Base-by-base conservation (phyloP, 2,888 invertebrate genomes). In the Malacosoma neustria region DNA sequence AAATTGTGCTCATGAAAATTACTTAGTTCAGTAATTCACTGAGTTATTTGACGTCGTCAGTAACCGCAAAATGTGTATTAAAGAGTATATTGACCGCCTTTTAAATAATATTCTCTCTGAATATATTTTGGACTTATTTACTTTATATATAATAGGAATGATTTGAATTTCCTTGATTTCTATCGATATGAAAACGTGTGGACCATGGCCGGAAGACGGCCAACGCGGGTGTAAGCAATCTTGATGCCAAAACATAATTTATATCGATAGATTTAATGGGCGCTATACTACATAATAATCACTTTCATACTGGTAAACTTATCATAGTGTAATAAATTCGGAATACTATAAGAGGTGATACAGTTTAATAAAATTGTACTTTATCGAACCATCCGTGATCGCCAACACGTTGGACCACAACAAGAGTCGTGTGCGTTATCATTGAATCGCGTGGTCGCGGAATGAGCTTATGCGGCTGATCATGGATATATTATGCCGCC, bases 381-480 rank as follows among this genome's bases (percentile, higher is more conserved):
- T 51, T 43, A 42, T 51, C 50, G 64, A 65, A 59, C 54, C 61
- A 59, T 37, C 51, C 73, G 68, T 77, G 79, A 73, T 77, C 64
- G 54, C 44, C 42, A 14, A 47, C 48, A 40, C 41, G 48, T 49
- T 54, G 49, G 46, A 57, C 50, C 53, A 56, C 59, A 56, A n/a
- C 59, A 49, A 62, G 57, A 49, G 57, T 62, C 63, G 65, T 71
- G 70, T 61, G 65, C 60, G 55, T 54, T 52, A 57, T 67, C 77
- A 74, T 76, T 67, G 51, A 46, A 45, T 55, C 57, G 75, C 79
- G 73, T 80, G 81, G 62, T 59, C 57, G 50, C 53, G 67, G 73
- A 71, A 68, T 75, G 77, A 55, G 57, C 62, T 57, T 47, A 54
- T 5, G 49, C 61, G 74, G 67, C 67, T 70, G 76, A 73, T 75